phyloP scores from a whole-genome alignment of 2,888 invertebrate species.

The Perithous albicinctus region DNA sequence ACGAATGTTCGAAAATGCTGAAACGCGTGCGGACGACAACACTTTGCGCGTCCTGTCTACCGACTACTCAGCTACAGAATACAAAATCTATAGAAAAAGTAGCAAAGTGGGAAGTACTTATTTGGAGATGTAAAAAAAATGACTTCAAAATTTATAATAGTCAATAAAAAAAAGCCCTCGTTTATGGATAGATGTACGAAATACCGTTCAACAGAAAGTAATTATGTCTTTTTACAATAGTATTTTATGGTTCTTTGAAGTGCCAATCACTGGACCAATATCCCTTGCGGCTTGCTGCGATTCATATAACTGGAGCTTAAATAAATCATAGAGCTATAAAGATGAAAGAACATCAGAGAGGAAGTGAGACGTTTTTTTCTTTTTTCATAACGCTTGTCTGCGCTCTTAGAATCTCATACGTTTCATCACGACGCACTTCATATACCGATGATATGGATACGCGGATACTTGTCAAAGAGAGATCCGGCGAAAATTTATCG shows the following conservation, averaged over 20 bases:
- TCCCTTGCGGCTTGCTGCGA: not conserved
- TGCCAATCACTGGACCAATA: not conserved
- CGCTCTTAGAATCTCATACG: slow-evolving; percentile 21
- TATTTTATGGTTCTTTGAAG: not conserved
- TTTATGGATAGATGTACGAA: not conserved
- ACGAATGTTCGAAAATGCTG: too few species aligned
- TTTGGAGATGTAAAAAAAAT: too few species aligned
- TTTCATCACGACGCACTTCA: slow-evolving; percentile 27
- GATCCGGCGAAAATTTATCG: slow-evolving; percentile 64
- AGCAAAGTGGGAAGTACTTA: too few species aligned
- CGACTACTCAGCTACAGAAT: too few species aligned
- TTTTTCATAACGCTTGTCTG: slow-evolving; percentile 28
- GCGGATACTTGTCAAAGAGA: slow-evolving; percentile 49
- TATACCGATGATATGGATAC: slow-evolving; percentile 14
- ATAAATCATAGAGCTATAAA: slow-evolving; percentile 49
- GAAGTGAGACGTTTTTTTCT: slow-evolving; percentile 18
- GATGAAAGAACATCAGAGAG: slow-evolving; percentile 33
- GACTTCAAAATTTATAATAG: too few species aligned
- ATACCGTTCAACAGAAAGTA: not conserved
- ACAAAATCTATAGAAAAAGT: too few species aligned
- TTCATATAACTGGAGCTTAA: not conserved
- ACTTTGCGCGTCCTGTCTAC: too few species aligned
- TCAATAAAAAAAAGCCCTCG: too few species aligned
- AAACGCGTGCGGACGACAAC: too few species aligned
- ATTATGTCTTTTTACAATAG: not conserved